A percentile compares a stretch with the other conserved stretches of the same genome.
Conservation (phyloP, 2,888 invertebrate genomes). For the Bembecia ichneumoniformis region DNA sequence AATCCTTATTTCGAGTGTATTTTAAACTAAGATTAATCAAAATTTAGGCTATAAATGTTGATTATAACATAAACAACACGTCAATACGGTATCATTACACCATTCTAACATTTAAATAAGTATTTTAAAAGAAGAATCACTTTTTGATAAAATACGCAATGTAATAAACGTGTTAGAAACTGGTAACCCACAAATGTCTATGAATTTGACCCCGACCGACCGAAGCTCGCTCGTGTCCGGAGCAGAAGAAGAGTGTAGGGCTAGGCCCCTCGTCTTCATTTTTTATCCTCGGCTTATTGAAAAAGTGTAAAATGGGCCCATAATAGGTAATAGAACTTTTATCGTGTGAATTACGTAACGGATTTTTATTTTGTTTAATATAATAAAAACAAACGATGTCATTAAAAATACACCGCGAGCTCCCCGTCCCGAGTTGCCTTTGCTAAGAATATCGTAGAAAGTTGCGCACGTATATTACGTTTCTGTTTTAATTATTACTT, state of each 20-base stretch:
- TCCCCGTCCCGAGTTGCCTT: constrained; percentile 40
- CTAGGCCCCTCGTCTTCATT: constrained; percentile 67
- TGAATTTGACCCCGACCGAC: constrained; percentile 67
- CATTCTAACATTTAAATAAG: too few relatives aligned
- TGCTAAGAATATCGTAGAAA: constrained; percentile 67
- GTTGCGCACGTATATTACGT: constrained; percentile 57
- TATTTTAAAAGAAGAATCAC: too few relatives aligned
- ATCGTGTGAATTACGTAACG: constrained; percentile 15
- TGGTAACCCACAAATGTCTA: constrained; percentile 67
- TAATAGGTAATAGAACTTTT: constrained; percentile 64
- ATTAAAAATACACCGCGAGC: constrained; percentile 49
- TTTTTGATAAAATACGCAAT: not conserved
- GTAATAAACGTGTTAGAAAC: constrained; percentile 2
- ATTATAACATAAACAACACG: not conserved
- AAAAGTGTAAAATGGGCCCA: constrained; percentile 70
- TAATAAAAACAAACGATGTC: constrained; percentile 17
- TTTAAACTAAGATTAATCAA: not conserved
- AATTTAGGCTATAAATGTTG: not conserved
- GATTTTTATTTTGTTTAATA: constrained; percentile 11
- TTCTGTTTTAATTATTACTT: constrained; percentile 41
- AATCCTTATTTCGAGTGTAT: constrained; percentile 8
- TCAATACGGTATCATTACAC: too few relatives aligned
- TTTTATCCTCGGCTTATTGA: constrained; percentile 60
- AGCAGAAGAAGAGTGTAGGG: constrained; percentile 65
- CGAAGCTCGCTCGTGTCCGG: constrained; percentile 56